These are phyloP conservation scores for Holocentrus rufus DNA, from an alignment of 2,797 vertebrate species.

Conservation along the genomic window DNA sequence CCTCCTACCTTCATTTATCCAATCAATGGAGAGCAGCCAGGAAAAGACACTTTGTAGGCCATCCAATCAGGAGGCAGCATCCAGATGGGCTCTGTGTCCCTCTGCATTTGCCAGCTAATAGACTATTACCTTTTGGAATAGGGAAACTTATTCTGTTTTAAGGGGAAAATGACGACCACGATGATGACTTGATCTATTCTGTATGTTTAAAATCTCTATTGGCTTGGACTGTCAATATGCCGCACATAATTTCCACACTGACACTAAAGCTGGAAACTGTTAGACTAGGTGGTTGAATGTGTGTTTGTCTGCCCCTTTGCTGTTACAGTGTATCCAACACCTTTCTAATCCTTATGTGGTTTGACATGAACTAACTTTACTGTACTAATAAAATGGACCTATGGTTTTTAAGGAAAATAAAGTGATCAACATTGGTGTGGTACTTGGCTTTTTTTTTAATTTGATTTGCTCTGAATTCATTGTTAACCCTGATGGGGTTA, in stretches of 20 bases:
- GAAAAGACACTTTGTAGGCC: slow-evolving; percentile 71
- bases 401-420: slow-evolving; percentile 74
- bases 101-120: slow-evolving; percentile 42
- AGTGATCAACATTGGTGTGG: slow-evolving; percentile 45
- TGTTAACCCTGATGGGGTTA: background rate
- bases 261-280: slow-evolving; percentile 35
- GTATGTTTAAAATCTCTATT: slow-evolving; percentile 22
- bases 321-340: slow-evolving; percentile 49
- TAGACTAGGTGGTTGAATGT: slow-evolving; percentile 43
- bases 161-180: slow-evolving; percentile 11
- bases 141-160: slow-evolving; percentile 29
- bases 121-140: slow-evolving; percentile 69
- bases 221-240: slow-evolving; percentile 13
- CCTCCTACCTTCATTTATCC: slow-evolving; percentile 63
- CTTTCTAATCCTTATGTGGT: slow-evolving; percentile 55
- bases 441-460: slow-evolving; percentile 17
- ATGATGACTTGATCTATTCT: slow-evolving; percentile 24
- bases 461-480: slow-evolving; percentile 14
- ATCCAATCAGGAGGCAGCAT: slow-evolving; percentile 65
- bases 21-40: slow-evolving; percentile 60
- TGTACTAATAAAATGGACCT: slow-evolving; percentile 57
- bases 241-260: slow-evolving; percentile 24
- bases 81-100: slow-evolving; percentile 62
- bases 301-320: slow-evolving; percentile 49
- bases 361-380: slow-evolving; percentile 50